Evolutionary conservation across 1,140 invertebrate genomes (phyloP), one percentile per base, ranked within the genome.

Genomic region (Pseudomyrmex pallidus): DNA sequence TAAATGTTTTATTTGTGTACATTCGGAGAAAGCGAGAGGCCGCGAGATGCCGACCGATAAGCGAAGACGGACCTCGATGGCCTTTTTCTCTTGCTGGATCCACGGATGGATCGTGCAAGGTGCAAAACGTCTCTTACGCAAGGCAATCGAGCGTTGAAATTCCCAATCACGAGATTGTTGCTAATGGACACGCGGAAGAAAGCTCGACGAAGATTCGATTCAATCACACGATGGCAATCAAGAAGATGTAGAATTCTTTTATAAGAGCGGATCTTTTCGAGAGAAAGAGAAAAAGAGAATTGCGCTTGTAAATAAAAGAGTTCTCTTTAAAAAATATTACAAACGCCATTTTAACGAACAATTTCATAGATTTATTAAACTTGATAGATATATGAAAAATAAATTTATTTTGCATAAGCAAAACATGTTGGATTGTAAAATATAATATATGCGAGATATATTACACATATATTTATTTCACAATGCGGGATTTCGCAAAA

Each of bases 1-100:
- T 66, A 50, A 13, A 62, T 66, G n/a, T 10, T 80, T 62, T 77
- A 83, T 87, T 89, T 89, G 35, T 35, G 35, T 35, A 70, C 85
- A 80, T 83, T 77, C 62, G 85, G 87, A 85, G 88, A 89, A 88
- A 87, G 88, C 68, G 76, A 76, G 56, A 62, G 62, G n/a, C 52
- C 25, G 50, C 61, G 72, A 74, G 57, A 68, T 63, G 67, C 62
- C 17, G 22, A 8, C 12, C 10, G 17, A 68, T 54, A 74, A 46
- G 54, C 48, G 50, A 50, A 0, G 22, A 72, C 70, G 64, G 64
- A 66, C 50, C n/a, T 50, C 35, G 50, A 50, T 62, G 54, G 66
- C 54, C 54, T 80, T 80, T 80, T 80, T 80, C 66, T 48, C 76
- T 25, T 25, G 35, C 25, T 48, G 44, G 20, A 12, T 70, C 20